phyloP scores from a whole-genome alignment of 1,140 invertebrate species.

The Dolichoris vasculosae region DNA sequence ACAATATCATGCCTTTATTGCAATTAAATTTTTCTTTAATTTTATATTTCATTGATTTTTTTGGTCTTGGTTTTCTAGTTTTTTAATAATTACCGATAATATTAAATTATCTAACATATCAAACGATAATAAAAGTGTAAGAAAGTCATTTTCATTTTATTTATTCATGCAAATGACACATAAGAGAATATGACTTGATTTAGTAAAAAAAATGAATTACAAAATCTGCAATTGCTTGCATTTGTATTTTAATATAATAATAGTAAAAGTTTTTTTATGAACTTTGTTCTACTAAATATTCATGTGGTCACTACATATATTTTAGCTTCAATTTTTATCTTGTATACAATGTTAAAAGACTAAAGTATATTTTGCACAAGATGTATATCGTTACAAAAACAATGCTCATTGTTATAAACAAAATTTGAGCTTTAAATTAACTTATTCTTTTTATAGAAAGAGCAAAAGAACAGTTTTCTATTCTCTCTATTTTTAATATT shows the following conservation, averaged over 20 bases:
- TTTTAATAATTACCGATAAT: slow-evolving; percentile 27
- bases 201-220: slow-evolving; percentile 56
- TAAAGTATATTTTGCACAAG: slow-evolving; percentile 40
- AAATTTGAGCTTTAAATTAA: neutral
- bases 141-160: slow-evolving; percentile 24
- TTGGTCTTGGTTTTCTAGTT: slow-evolving; percentile 11
- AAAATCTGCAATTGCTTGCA: slow-evolving; percentile 48
- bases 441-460: neutral
- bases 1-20: neutral
- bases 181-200: slow-evolving; percentile 9
- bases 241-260: slow-evolving; percentile 53
- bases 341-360: slow-evolving; percentile 52
- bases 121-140: slow-evolving; percentile 39
- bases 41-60: slow-evolving; percentile 22
- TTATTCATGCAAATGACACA: slow-evolving; percentile 7
- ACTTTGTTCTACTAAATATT: slow-evolving; percentile 52
- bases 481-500: slow-evolving; percentile 52
- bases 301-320: slow-evolving; percentile 45
- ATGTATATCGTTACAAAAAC: slow-evolving; percentile 40
- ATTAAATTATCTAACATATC: slow-evolving; percentile 44
- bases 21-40: neutral
- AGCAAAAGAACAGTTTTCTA: slow-evolving; percentile 48
- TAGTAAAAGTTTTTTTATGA: slow-evolving; percentile 50
- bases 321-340: slow-evolving; percentile 46
- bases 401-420: slow-evolving; percentile 38